phyloP scores from a whole-genome alignment of 2,113 vertebrate species.

The Thunnus maccoyii region DNA sequence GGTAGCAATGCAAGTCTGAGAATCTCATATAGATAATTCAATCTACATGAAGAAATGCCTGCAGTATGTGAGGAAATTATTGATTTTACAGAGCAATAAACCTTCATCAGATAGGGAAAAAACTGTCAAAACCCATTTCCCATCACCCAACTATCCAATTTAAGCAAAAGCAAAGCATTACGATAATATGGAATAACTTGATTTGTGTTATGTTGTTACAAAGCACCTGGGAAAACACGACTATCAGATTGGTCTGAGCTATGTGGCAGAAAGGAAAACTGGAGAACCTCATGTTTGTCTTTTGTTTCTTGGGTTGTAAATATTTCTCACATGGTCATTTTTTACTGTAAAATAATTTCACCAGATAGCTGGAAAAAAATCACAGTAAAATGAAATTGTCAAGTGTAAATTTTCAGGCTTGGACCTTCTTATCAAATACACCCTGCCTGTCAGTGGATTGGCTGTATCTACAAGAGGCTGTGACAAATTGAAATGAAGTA shows the following conservation, averaged over 20 bases:
- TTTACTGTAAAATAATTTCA: neutral
- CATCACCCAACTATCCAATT: too few species aligned
- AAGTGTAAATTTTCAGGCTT: neutral
- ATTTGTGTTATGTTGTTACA: neutral
- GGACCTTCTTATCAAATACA: neutral
- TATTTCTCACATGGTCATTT: neutral
- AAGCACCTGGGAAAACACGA: neutral
- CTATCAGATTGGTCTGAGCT: neutral
- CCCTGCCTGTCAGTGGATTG: neutral
- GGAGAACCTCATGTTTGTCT: too few species aligned
- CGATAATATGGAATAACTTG: too few species aligned
- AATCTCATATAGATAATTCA: neutral
- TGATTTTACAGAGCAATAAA: neutral
- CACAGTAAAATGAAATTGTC: neutral
- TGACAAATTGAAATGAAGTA: neutral
- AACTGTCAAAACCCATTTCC: neutral
- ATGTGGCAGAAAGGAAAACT: neutral
- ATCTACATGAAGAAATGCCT: neutral
- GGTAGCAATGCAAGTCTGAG: neutral
- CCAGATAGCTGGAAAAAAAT: neutral
- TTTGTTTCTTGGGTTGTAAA: too few species aligned
- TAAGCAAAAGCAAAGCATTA: neutral
- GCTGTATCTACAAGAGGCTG: neutral
- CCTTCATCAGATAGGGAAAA: neutral
- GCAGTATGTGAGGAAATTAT: too few species aligned